Evolutionary conservation across 2,888 invertebrate genomes (phyloP), one percentile per base, ranked within the genome.

Genomic region (Caenorhabditis sp.): DNA sequence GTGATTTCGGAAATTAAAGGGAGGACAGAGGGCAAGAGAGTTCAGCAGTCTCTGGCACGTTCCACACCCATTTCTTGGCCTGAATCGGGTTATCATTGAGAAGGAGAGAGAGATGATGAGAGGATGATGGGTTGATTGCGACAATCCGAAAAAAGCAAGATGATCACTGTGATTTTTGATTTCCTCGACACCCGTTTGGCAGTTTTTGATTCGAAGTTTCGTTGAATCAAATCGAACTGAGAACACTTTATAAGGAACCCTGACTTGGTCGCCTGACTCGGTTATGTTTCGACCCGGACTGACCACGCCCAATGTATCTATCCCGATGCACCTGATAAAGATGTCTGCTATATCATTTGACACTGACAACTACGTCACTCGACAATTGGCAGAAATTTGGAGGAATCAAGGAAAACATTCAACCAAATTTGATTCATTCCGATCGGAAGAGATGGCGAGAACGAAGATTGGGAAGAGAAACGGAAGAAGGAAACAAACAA

Each of bases 251-350:
- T 72, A 72, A 55, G 15, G 35, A 62, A 64, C 47, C 72, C 47
- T 32, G 32, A 32, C 32, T 32, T 32, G 55, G 50, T 72, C 72
- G 72, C 64, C 72, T 67, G 74, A 74, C 74, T 74, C 26, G 60
- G 74, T 74, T n/a, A n/a, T n/a, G n/a, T n/a, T n/a, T 67, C 60
- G 74, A 74, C 60, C 74, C 28, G 74, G n/a, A 53, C 22, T 18
- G 35, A 13, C 61, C 65, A 44, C 71, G 65, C 74, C 74, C 65
- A 40, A 40, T n/a, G 13, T 40, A 70, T 56, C 4, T 69, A 70
- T 51, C 51, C n/a, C 40, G 37, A 50, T 56, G 44, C 51, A 28
- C 26, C 13, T 18, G 50, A 50, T 20, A 22, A 9, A 20, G 24
- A 32, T 60, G 28, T 60, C 44, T 64, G 40, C 40, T 22, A 55